Evolutionary conservation across 2,113 vertebrate species (phyloP).

Genomic region (Camelus dromedarius): DNA sequence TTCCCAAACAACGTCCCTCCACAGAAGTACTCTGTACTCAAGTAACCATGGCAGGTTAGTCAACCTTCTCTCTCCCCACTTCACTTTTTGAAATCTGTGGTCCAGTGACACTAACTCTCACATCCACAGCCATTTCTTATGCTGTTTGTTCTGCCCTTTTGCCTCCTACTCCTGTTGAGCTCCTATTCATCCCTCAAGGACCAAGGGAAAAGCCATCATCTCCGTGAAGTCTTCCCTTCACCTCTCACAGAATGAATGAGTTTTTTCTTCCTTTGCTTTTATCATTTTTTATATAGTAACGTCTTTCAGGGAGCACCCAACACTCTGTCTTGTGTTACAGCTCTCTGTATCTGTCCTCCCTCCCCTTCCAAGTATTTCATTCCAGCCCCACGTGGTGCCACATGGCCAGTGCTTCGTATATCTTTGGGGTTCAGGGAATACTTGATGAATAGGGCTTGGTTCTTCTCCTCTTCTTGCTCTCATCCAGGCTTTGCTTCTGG

Average conservation of each 20-base stretch:
- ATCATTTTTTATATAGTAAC: neutral
- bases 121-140: neutral
- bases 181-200: neutral
- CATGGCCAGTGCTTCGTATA: neutral
- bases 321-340: neutral
- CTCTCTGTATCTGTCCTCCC: neutral
- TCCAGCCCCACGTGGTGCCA: neutral
- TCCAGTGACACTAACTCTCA: neutral
- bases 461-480: conserved; percentile 8
- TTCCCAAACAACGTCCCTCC: neutral
- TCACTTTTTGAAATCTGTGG: neutral
- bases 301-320: neutral
- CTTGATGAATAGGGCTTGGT: neutral
- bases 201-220: neutral
- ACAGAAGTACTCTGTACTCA: neutral
- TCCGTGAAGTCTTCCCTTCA: neutral
- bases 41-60: neutral
- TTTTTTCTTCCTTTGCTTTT: neutral
- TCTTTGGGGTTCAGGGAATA: neutral
- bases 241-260: neutral
- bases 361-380: neutral
- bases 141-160: neutral
- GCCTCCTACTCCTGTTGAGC: neutral
- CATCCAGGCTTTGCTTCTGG: neutral
- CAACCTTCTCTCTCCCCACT: neutral